Evolutionary conservation across 2,113 vertebrate species (phyloP), one percentile per base, ranked within the genome.

Genomic region (Loxodonta africana): DNA sequence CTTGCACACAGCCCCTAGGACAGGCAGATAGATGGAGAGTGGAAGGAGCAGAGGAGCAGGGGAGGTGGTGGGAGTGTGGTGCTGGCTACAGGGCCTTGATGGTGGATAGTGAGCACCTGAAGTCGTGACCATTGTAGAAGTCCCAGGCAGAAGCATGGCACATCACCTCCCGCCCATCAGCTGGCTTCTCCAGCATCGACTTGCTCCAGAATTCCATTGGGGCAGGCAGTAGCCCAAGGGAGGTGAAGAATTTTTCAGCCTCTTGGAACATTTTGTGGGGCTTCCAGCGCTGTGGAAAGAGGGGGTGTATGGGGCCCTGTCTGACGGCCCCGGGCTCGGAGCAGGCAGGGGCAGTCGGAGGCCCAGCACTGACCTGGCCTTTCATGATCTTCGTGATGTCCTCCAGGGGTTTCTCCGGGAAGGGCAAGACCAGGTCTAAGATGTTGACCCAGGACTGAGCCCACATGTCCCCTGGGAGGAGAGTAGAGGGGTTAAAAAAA

Each of bases 401-500:
- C 53, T 99, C 99, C 48, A 99, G 99, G 41, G 98, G 99, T 84
- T 99, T 99, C 67, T 98, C 0, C 0, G 99, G 99, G 94, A 98
- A 99, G 3, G 99, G 99, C 1, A 99, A 97, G 60, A 98, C 99
- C 95, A 99, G 95, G 65, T 99, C 98, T 93, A 99, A 99, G 96
- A 99, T 99, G 76, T 99, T 99, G 77, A 99, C 99, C 99, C 99
- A 99, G 0, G 99, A 99, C 97, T 99, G 99, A 44, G 99, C 99
- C 99, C 99, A 99, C 99, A 99, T 99, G 98, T 99, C 99, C 46
- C 99, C 99, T 99, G 95, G 88, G 80, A n/a, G 82, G 0, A 15
- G 3, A 4, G n/a, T 0, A 53, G 83, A 23, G 48, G 12, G 5
- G 51, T 86, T 65, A 63, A 51, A 57, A 87, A 37, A 51, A 37